Evolutionary conservation across 2,888 invertebrate species (phyloP), one percentile per base, ranked within the genome.

Genomic region (Pandemis cinnamomeana): DNA sequence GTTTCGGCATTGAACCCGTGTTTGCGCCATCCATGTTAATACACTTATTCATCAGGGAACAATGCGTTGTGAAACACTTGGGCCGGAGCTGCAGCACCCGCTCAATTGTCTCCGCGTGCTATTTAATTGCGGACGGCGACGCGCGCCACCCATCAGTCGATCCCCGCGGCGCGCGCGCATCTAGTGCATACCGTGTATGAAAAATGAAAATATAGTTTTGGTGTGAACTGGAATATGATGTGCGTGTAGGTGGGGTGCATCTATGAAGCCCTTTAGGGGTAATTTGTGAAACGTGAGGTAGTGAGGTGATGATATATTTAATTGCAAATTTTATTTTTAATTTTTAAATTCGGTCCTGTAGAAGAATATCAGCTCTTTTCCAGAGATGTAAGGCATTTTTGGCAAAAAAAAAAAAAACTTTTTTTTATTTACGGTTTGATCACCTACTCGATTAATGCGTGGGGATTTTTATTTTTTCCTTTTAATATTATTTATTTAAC

Each of bases 11-110:
- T 75, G 71, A 75, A 75, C 75, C 67, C 60, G 27, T 10, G 51
- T 62, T 70, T 71, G 71, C 67, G 46, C 48, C 71, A 68, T 60
- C 36, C 46, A 61, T 55, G 55, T 55, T 51, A 51, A 51, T 48
- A 48, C 67, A 48, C 66, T 73, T 69, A 69, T 58, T 73, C 69
- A 73, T 69, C 67, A 51, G 53, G 53, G 48, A 69, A 73, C 72
- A 73, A 73, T 73, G 62, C 68, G 81, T 88, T 87, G 85, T 84
- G 87, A 84, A 87, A 88, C 79, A 83, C 80, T 78, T 76, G 80
- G 79, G 79, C 42, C 68, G 44, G 74, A 79, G 78, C 83, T 83
- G 79, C 80, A 83, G 79, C 77, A 77, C 5, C 7, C 20, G 27
- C 27, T 4, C 79, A 82, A 36, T 86, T 86, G 87, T 86, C 85